Conservation (phyloP, 1,140 invertebrate genomes). For the Nixonia krombeini region DNA sequence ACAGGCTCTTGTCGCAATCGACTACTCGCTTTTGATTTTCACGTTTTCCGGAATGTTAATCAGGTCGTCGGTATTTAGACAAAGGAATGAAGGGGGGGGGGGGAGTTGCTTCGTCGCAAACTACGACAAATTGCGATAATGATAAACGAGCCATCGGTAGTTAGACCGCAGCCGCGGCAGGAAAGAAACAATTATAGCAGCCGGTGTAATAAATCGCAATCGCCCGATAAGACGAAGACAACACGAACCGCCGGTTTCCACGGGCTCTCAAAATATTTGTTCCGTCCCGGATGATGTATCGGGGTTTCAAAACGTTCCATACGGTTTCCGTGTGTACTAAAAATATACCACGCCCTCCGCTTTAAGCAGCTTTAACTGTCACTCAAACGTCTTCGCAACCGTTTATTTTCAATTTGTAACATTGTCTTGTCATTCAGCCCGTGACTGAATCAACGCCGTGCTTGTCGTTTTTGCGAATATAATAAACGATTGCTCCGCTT, state of each 20-base stretch:
- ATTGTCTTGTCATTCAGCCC: slow-evolving; percentile 26
- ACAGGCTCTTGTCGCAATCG: too few species aligned
- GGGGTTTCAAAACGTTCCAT: slow-evolving; percentile 14
- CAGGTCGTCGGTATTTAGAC: too few species aligned
- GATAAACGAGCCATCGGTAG: too few species aligned
- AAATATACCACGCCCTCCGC: slow-evolving; percentile 28
- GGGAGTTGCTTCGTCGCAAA: too few species aligned
- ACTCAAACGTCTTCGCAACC: slow-evolving; percentile 36
- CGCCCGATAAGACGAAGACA: neutral
- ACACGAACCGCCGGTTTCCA: neutral
- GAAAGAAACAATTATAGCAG: too few species aligned
- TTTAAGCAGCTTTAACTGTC: slow-evolving; percentile 32
- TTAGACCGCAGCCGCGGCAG: too few species aligned
- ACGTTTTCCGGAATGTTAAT: too few species aligned
- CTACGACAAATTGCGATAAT: too few species aligned
- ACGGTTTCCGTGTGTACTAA: slow-evolving; percentile 29
- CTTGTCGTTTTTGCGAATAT: too few species aligned
- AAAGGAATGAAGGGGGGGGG: too few species aligned
- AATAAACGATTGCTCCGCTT: too few species aligned
- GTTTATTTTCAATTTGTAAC: slow-evolving; percentile 37
- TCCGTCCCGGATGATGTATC: neutral
- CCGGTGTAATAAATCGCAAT: neutral
- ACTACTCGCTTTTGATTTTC: too few species aligned
- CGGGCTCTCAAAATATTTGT: slow-evolving; percentile 19
- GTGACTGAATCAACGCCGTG: slow-evolving; percentile 16